Conservation (phyloP, 2,797 vertebrate species). For the Australoheros facetus region DNA sequence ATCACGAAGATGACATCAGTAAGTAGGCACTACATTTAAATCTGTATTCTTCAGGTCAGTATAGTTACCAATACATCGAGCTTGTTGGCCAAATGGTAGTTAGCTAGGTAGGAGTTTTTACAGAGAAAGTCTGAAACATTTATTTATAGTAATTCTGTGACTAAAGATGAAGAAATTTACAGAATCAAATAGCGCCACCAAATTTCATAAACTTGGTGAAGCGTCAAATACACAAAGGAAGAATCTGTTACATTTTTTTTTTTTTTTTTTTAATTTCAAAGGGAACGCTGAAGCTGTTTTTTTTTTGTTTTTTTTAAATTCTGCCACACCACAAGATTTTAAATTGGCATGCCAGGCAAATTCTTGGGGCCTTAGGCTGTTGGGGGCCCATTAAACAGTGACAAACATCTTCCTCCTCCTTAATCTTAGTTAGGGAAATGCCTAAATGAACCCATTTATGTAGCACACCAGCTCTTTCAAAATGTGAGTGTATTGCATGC, state of each 20-base stretch:
- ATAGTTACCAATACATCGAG: background rate
- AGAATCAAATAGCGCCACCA: background rate
- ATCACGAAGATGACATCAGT: constrained; percentile 97
- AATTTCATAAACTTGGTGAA: background rate
- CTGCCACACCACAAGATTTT: background rate
- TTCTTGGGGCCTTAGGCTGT: background rate
- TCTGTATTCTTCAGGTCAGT: background rate
- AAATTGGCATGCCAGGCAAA: background rate
- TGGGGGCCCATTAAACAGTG: background rate
- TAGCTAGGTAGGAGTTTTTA: background rate
- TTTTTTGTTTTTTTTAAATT: background rate
- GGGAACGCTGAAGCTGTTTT: background rate
- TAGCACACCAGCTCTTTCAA: background rate
- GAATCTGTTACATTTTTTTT: background rate
- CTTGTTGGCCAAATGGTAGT: background rate
- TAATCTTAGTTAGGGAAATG: background rate
- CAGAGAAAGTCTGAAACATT: background rate
- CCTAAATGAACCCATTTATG: background rate
- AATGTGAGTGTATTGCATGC: background rate
- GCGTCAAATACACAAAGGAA: background rate
- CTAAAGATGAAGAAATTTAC: no score
- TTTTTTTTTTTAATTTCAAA: background rate
- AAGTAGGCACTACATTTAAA: constrained; percentile 68
- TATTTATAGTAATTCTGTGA: background rate
- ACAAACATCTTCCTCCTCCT: background rate